Evolutionary conservation across 2,113 vertebrate genomes (phyloP).

Genomic region (Cyprinodon brontotheroides): DNA sequence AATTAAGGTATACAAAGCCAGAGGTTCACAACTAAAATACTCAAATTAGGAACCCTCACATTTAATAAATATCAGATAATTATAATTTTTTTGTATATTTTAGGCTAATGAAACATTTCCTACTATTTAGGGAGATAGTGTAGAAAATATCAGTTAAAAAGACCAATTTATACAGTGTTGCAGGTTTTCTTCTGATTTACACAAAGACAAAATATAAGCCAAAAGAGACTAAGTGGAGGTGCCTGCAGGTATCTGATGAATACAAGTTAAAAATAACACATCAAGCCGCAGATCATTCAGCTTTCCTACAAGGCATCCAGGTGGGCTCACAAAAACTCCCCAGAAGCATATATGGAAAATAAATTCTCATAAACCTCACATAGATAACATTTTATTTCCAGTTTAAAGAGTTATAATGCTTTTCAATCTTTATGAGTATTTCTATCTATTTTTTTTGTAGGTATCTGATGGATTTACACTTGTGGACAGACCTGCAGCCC

Average conservation of each 20-base stretch:
- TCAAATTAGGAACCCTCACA: no score
- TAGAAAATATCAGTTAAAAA: no score
- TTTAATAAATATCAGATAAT: no score
- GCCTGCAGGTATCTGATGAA: neutral
- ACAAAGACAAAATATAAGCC: neutral
- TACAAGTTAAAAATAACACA: neutral
- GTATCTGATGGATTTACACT: no score
- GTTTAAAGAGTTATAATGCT: neutral
- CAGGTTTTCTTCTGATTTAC: neutral
- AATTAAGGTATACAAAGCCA: neutral
- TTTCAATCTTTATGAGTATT: neutral
- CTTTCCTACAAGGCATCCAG: no score
- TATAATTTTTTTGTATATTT: no score
- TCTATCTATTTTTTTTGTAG: neutral
- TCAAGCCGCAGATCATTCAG: neutral
- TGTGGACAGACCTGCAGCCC: neutral
- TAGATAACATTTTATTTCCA: neutral
- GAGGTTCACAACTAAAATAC: no score
- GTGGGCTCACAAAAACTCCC: neutral
- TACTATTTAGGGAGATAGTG: no score
- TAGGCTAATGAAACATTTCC: no score
- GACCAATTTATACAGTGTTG: neutral
- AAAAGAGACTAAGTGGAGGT: neutral
- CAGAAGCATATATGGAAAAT: neutral
- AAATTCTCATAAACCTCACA: neutral